Percentiles rank a stretch among this genome's conserved stretches.
Evolutionary conservation across 2,797 vertebrate genomes (phyloP).

Genomic region (Microctenopoma stevenorrisi): DNA sequence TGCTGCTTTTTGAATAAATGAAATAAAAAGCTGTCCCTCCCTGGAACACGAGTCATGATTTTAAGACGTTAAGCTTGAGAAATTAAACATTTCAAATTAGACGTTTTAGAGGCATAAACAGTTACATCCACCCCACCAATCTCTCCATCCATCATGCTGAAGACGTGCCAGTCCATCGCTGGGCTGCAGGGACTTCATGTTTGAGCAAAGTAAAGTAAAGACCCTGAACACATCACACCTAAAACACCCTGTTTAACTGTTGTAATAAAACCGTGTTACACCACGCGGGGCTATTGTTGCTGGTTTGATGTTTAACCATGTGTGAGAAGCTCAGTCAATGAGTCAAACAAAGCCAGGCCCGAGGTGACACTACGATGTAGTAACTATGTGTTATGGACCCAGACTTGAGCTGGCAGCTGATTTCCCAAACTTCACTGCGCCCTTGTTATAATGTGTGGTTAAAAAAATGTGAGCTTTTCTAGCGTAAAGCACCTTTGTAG

Average conservation of each 20-base stretch:
- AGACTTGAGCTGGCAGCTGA: conserved; percentile 20
- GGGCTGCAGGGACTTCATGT: not conserved
- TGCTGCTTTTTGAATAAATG: conserved; percentile 2
- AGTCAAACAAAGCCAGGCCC: not conserved
- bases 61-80: not conserved
- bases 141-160: too few species aligned
- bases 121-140: too few species aligned
- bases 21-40: not conserved
- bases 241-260: not conserved
- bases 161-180: not conserved
- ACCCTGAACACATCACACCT: not conserved
- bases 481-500: not conserved
- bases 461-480: not conserved
- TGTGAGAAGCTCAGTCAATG: conserved; percentile 19
- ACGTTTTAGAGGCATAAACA: not conserved
- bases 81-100: not conserved
- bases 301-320: conserved; percentile 8
- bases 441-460: not conserved
- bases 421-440: conserved; percentile 34
- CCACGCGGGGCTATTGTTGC: not conserved
- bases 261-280: not conserved
- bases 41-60: not conserved
- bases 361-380: not conserved
- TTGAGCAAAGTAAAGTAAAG: too few species aligned
- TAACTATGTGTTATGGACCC: not conserved